Evolutionary conservation across 2,113 vertebrate genomes (phyloP), one percentile per base, ranked within the genome.

Genomic region (Chaetodon auriga): DNA sequence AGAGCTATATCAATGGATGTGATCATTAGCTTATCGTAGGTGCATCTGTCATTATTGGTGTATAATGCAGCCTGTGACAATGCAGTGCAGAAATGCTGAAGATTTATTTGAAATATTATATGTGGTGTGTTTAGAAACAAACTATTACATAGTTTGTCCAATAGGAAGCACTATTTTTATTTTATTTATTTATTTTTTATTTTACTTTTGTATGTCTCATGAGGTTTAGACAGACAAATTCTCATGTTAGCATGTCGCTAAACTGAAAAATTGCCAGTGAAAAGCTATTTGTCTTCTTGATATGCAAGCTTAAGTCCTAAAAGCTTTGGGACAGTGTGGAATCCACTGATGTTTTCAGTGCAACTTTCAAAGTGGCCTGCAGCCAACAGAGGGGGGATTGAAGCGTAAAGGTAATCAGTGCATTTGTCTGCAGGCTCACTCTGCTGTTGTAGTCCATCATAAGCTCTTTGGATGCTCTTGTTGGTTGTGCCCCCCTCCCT

Each of bases 351-450:
- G 36, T 55, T 54, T 53, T 21, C 38, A 57, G 38, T 70, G 71
- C 10, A 61, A 36, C 54, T 73, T 73, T 73, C 43, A n/a, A 23
- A 51, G n/a, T 77, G 53, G 43, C 61, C 38, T 6, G 61, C 51
- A 58, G 69, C 61, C 51, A 72, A 41, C 38, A 55, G 7, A 21
- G 45, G 5, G 3, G 19, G 76, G 66, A 25, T 21, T 55, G 18
- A 53, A 46, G 68, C 46, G 68, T 43, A 15, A 16, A 21, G 57
- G 36, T 48, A 36, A 55, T 72, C 58, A 72, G 38, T 8, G 25
- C 38, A 55, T 55, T 71, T 64, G 68, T 58, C 60, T 65, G 68
- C 49, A 46, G 25, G 25, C 60, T 55, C 48, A n/a, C 14, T 55
- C 23, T 13, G 38, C 57, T 55, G 25, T 19, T 53, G 6, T 43